Conservation (phyloP, 2,797 vertebrate genomes). For the Ceryle rudis region DNA sequence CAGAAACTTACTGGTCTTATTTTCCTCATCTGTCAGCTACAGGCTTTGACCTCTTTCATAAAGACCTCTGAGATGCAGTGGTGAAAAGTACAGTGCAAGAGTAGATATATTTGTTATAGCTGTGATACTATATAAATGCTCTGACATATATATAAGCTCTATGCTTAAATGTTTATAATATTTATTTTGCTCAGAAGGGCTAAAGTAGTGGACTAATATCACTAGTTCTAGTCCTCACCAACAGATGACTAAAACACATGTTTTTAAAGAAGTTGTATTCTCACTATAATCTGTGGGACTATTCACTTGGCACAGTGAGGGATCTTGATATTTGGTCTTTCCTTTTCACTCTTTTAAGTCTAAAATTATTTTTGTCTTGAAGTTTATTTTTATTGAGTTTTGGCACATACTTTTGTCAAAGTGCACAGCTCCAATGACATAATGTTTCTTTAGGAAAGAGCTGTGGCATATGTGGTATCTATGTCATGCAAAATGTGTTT, state of each 20-base stretch:
- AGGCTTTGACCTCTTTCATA: neutral
- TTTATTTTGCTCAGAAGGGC: neutral
- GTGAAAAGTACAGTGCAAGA: neutral
- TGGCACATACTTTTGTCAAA: neutral
- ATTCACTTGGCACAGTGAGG: rapidly evolving
- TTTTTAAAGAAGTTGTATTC: neutral
- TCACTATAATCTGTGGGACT: neutral
- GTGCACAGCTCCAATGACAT: neutral
- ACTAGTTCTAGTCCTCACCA: neutral
- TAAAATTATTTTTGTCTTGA: neutral
- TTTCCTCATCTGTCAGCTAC: neutral
- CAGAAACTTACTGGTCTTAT: neutral
- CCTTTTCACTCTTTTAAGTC: neutral
- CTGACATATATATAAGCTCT: neutral
- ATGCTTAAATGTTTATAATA: neutral
- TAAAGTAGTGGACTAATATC: neutral
- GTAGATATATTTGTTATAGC: neutral
- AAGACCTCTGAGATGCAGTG: neutral
- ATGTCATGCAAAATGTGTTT: neutral
- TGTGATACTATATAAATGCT: neutral
- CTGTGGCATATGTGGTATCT: neutral
- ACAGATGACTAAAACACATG: neutral
- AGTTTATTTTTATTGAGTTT: neutral
- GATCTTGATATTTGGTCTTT: neutral
- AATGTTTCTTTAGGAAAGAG: neutral